Percentiles rank a stretch among this genome's conserved stretches.
These are phyloP conservation scores for Beris chalybata DNA, from an alignment of 2,888 invertebrate species.

Conservation along the genomic window DNA sequence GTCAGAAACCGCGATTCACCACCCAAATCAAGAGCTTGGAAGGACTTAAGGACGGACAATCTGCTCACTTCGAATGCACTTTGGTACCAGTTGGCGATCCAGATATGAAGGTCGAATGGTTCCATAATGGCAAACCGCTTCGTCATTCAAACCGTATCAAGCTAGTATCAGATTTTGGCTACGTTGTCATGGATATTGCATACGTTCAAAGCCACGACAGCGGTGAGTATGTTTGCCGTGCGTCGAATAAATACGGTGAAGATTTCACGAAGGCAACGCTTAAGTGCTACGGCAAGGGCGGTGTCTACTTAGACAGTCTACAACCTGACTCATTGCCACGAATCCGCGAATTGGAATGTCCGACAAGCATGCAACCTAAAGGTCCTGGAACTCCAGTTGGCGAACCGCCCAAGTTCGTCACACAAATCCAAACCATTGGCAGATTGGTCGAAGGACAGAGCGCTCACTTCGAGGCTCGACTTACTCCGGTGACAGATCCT, in stretches of 20 bases:
- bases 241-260: conserved; percentile 88
- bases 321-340: conserved; percentile 89
- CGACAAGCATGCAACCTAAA: conserved; percentile 65
- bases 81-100: conserved; percentile 93
- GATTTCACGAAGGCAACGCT: conserved; percentile 86
- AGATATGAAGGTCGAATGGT: conserved; percentile 94
- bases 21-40: conserved; percentile 83
- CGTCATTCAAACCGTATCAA: conserved; percentile 89
- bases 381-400: conserved; percentile 67
- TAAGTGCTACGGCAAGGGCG: conserved; percentile 79
- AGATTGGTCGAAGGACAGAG: conserved; percentile 93
- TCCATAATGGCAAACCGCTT: conserved; percentile 88
- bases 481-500: conserved; percentile 93
- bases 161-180: conserved; percentile 93
- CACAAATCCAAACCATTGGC: conserved; percentile 81
- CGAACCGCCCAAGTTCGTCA: conserved; percentile 86
- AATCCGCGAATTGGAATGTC: conserved; percentile 82
- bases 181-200: conserved; percentile 92
- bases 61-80: conserved; percentile 94
- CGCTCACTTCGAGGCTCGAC: conserved; percentile 89
- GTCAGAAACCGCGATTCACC: conserved; percentile 86
- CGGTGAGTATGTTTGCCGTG: conserved; percentile 91
- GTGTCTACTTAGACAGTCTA: conserved; percentile 84
- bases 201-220: conserved; percentile 90
- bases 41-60: conserved; percentile 87